Conservation (phyloP, 2,888 invertebrate genomes). For the Drosophila antonietae region DNA sequence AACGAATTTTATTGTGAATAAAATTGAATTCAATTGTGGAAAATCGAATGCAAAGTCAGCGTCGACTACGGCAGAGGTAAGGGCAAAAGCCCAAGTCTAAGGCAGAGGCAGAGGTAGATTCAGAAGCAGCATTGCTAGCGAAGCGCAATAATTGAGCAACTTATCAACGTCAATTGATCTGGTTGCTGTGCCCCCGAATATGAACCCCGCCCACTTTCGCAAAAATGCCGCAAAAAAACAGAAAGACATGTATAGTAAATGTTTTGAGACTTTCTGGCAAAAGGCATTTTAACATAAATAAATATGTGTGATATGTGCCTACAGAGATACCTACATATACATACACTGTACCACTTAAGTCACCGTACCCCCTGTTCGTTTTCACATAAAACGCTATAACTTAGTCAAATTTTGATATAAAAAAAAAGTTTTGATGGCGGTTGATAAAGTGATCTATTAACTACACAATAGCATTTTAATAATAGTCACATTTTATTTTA, state of each 20-base stretch:
- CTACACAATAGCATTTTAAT: too few relatives aligned
- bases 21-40: conserved; percentile 65
- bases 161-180: conserved; percentile 60
- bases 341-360: too few relatives aligned
- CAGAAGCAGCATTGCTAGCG: conserved; percentile 31
- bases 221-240: conserved; percentile 15
- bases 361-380: too few relatives aligned
- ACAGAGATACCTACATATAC: not conserved
- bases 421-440: too few relatives aligned
- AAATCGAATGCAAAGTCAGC: conserved; percentile 49
- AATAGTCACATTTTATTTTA: too few relatives aligned
- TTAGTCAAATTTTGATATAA: too few relatives aligned
- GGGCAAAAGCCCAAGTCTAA: not conserved
- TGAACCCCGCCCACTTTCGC: conserved; percentile 14
- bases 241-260: conserved; percentile 17
- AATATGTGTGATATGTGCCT: conserved; percentile 1
- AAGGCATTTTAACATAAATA: conserved; percentile 45
- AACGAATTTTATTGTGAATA: conserved; percentile 60
- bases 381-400: too few relatives aligned
- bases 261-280: conserved; percentile 41
- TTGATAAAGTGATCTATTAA: too few relatives aligned
- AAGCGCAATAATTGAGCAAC: conserved; percentile 67
- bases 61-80: not conserved
- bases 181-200: not conserved
- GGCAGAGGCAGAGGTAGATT: not conserved